A percentile compares a stretch with the other conserved stretches of the same genome.
Evolutionary conservation across 1,140 invertebrate species (phyloP).

Genomic region (Caenorhabditis briggsae): DNA sequence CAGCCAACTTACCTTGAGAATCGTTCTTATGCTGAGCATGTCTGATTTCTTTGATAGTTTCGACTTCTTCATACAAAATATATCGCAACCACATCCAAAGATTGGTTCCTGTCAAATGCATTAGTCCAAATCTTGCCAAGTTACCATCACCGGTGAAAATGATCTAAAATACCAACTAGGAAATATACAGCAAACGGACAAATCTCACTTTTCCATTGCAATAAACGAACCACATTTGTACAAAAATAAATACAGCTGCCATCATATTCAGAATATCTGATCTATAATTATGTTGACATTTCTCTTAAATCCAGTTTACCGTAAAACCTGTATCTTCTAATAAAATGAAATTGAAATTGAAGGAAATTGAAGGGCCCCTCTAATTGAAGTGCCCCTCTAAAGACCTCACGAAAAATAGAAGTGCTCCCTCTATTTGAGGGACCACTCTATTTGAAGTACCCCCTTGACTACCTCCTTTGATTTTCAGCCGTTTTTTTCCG

Average conservation of each 20-base stretch:
- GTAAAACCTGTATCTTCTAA: no score
- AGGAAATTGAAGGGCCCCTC: no score
- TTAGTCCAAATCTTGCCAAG: conserved; percentile 52
- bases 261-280: conserved; percentile 58
- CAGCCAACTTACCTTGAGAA: not conserved
- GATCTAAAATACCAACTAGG: conserved; percentile 37
- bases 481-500: no score
- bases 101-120: conserved; percentile 63
- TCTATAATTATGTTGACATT: not conserved
- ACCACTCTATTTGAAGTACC: no score
- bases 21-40: not conserved
- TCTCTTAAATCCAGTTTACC: not conserved
- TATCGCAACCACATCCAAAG: conserved; percentile 65
- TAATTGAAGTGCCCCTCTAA: no score
- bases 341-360: no score
- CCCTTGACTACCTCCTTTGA: no score
- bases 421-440: no score
- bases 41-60: conserved; percentile 62
- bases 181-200: no score
- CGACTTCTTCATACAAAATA: conserved; percentile 64
- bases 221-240: conserved; percentile 65
- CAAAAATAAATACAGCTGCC: conserved; percentile 61
- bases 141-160: conserved; percentile 61
- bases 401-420: no score
- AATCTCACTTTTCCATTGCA: conserved; percentile 62